Base-by-base conservation (phyloP, 1,140 invertebrate species). In the Episyrphus balteatus region DNA sequence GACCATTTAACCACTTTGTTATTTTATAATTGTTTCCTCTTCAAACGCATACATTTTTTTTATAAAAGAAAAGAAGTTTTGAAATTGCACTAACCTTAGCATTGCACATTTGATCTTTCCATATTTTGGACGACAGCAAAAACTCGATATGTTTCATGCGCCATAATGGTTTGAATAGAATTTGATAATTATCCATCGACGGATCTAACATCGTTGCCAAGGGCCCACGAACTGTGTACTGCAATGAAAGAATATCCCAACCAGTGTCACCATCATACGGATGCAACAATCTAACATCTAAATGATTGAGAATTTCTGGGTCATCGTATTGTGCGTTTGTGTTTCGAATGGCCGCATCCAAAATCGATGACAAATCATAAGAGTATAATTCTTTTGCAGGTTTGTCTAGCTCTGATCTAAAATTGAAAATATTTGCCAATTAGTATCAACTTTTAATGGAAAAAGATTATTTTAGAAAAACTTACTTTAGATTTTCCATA, bases 281-380 rank as follows among this genome's bases (percentile, higher is more conserved):
- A 30, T 83, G 79, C 51, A 94, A 78, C 14, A 93, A 75, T 58
- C 86, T 80, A 12, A 94, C 86, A 73, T 93, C 90, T 11, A 98
- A 70, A 14, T 92, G 72, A 53, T 86, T 81, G 1, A 95, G 74
- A 30, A 96, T 88, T 67, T 97, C 92, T 33, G 82, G 79, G 59
- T 93, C 87, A 61, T 97, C 92, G 66, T 83, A 92, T 68, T 96
- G 92, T 30, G 92, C 88, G 72, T 93, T 95, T n/a, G 92, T 97
- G 30, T 86, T 84, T 57, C 91, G 77, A 54, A 97, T 83, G 2
- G 92, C 92, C 37, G 87, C 84, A 72, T 96, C 92, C 58, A 98
- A 67, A 57, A 94, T 89, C 26, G 83, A 83, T 33, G 85, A 83
- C 44, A 98, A 73, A 61, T 92, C 94, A 63, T 95, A 91, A 1